A percentile compares a stretch with the other conserved stretches of the same genome.
phyloP scores from a whole-genome alignment of 2,113 vertebrate species.

The Collichthys lucidus region DNA sequence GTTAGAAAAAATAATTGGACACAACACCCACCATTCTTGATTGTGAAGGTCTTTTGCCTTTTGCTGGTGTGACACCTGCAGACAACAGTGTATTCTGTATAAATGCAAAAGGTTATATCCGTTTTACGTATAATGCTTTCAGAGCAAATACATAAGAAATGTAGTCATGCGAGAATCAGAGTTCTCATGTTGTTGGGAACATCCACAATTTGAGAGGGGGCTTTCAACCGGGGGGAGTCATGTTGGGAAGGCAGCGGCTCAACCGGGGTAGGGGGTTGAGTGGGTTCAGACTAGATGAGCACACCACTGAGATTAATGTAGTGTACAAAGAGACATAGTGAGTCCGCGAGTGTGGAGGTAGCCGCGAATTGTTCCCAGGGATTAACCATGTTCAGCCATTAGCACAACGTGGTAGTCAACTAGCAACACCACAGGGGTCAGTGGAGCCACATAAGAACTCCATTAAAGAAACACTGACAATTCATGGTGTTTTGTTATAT shows the following conservation, averaged over 20 bases:
- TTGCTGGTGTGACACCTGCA: neutral
- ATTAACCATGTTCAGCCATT: conserved; percentile 64
- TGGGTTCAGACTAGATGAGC: conserved; percentile 50
- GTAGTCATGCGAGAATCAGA: neutral
- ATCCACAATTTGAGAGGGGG: neutral
- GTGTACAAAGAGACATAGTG: conserved; percentile 30
- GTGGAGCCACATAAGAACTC: conserved; percentile 18
- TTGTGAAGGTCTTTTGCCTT: neutral
- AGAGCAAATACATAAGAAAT: neutral
- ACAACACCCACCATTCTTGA: neutral
- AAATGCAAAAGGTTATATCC: neutral
- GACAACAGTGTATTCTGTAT: neutral
- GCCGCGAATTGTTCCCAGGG: conserved; percentile 37
- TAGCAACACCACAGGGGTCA: conserved; percentile 41
- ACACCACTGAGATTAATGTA: conserved; percentile 49
- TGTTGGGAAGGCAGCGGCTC: neutral
- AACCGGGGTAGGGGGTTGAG: neutral
- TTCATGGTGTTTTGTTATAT: neutral
- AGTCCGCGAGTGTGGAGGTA: neutral
- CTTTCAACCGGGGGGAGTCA: neutral
- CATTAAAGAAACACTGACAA: neutral
- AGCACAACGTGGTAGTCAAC: conserved; percentile 54
- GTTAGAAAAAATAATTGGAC: no score
- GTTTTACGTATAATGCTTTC: neutral
- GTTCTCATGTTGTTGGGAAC: neutral